These are phyloP conservation scores for Scaptomyza flava DNA, from an alignment of 2,888 invertebrate genomes.

Conservation along the genomic window DNA sequence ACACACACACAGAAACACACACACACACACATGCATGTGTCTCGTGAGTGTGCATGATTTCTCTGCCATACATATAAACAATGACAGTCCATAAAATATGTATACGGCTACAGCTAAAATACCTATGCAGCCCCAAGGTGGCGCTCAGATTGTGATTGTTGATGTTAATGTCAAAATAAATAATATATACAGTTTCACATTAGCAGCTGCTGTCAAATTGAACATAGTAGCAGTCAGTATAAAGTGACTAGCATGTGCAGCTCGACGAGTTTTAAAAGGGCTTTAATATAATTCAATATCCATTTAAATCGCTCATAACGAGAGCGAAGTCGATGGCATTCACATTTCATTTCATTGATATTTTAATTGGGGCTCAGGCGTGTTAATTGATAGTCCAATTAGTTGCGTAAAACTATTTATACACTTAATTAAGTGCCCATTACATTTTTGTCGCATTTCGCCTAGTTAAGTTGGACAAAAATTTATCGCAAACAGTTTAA, in stretches of 20 bases:
- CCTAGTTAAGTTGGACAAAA: background rate
- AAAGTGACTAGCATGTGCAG: background rate
- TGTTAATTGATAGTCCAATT: conserved; percentile 69
- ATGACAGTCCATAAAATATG: conserved; percentile 73
- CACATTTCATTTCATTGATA: conserved; percentile 25
- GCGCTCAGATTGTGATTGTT: conserved; percentile 60
- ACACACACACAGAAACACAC: conserved; percentile 16
- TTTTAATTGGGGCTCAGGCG: conserved; percentile 59
- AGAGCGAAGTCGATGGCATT: conserved; percentile 25
- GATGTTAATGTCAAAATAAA: conserved; percentile 77
- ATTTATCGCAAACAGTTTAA: conserved; percentile 3
- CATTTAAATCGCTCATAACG: conserved; percentile 62
- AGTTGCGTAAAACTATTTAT: conserved; percentile 33
- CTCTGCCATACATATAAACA: conserved; percentile 52
- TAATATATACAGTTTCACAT: conserved; percentile 70
- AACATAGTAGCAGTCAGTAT: conserved; percentile 10
- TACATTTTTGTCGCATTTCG: conserved; percentile 27
- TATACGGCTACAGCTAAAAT: conserved; percentile 56
- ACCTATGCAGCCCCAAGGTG: conserved; percentile 32
- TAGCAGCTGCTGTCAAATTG: conserved; percentile 38
- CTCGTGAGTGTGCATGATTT: conserved; percentile 15
- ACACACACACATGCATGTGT: conserved; percentile 5
- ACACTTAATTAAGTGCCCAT: conserved; percentile 36
- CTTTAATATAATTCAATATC: conserved; percentile 66
- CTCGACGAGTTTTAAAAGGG: conserved; percentile 46